Evolutionary conservation across 1,140 invertebrate species (phyloP), one percentile per base, ranked within the genome.

Genomic region (Ctenoplectra terminalis): DNA sequence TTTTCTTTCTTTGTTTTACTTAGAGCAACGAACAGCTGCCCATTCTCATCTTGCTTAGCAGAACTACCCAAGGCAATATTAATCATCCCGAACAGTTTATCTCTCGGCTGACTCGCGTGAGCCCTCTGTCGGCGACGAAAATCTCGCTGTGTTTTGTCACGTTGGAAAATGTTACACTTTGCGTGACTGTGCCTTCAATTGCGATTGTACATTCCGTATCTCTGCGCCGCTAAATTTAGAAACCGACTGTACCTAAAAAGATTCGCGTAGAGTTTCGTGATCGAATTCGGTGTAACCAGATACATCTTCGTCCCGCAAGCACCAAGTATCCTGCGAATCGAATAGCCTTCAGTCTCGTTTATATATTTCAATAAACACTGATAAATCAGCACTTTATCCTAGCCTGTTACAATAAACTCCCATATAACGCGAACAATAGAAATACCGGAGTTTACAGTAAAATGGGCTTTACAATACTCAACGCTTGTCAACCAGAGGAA

Each of bases 151-250:
- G n/a, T 61, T 61, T 20, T 34, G 34, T 75, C 15, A n/a, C 34
- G 34, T 64, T 50, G 46, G 15, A 6, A 66, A 74, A 74, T 63
- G 43, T 56, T 40, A 31, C 34, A 31, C 13, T 20, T 74, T 15
- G 40, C 13, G 56, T 74, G 72, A 63, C 56, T 31, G 1, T 23
- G 23, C n/a, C 9, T 74, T 63, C 29, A 74, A 63, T 61, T 63
- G 37, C n/a, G 20, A 50, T 34, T 37, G n/a, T 26, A 60, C 43
- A 34, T 48, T 61, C 56, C 17, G 40, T 46, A 34, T n/a, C 23
- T 40, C 7, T 1, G 17, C 29, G 3, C 9, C 17, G 29, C 23
- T 60, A 58, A 52, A 71, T 56, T 72, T 74, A 74, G n/a, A 50
- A 5, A 11, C 46, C 34, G 23, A 50, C n/a, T 20, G 31, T 75